A percentile compares a stretch with the other conserved stretches of the same genome.
Evolutionary conservation across 2,888 invertebrate species (phyloP).

Genomic region (Prenolepis imparis): DNA sequence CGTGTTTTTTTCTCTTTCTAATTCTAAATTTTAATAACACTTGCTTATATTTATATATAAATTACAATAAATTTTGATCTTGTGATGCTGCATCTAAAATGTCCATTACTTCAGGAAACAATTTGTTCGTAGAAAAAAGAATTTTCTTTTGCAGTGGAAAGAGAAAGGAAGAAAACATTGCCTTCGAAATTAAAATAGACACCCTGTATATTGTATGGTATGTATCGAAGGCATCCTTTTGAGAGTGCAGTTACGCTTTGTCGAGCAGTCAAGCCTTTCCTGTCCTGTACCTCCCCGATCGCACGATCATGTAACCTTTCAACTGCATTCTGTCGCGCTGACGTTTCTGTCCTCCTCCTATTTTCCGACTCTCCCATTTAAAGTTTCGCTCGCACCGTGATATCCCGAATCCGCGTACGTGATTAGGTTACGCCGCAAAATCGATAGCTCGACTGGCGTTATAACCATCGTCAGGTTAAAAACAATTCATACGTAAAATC

Average conservation of each 20-base stretch:
- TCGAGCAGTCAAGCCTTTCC: slow-evolving; percentile 62
- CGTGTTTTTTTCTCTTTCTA: neutral
- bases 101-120: slow-evolving; percentile 2
- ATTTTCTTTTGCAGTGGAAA: slow-evolving; percentile 6
- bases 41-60: slow-evolving; percentile 5
- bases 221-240: slow-evolving; percentile 62
- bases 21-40: neutral
- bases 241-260: slow-evolving; percentile 72
- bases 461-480: slow-evolving; percentile 62
- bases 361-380: slow-evolving; percentile 35
- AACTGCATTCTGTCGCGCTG: slow-evolving; percentile 54
- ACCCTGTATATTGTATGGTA: slow-evolving; percentile 19
- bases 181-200: slow-evolving; percentile 26
- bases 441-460: slow-evolving; percentile 51
- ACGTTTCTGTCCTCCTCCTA: slow-evolving; percentile 55
- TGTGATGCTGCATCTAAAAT: slow-evolving; percentile 11
- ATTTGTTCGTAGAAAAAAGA: slow-evolving; percentile 14
- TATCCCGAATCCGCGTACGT: slow-evolving; percentile 46
- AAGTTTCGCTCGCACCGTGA: neutral
- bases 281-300: slow-evolving; percentile 46
- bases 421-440: slow-evolving; percentile 67
- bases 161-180: slow-evolving; percentile 16
- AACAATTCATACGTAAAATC: slow-evolving; percentile 70
- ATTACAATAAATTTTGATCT: slow-evolving; percentile 31
- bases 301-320: slow-evolving; percentile 68